Evolutionary conservation across 2,888 invertebrate genomes (phyloP).

Genomic region (Operophtera brumata): DNA sequence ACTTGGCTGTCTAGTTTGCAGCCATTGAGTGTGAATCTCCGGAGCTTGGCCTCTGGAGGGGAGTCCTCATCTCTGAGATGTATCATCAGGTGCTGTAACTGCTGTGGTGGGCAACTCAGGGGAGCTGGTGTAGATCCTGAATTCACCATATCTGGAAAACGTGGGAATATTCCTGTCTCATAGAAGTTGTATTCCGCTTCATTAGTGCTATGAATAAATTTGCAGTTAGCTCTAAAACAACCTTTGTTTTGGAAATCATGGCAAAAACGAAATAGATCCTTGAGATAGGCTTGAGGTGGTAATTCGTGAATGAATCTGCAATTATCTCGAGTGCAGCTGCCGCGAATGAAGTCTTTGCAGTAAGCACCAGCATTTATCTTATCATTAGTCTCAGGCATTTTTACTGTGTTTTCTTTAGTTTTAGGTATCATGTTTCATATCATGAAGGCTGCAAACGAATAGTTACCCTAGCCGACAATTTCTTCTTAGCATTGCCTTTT

Average conservation of each 20-base stretch:
- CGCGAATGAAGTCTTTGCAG: slow-evolving; percentile 77
- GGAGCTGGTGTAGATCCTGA: slow-evolving; percentile 46
- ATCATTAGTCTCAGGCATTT: slow-evolving; percentile 53
- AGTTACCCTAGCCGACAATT: no score
- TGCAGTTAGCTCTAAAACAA: slow-evolving; percentile 82
- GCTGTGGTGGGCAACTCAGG: slow-evolving; percentile 45
- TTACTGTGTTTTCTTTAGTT: slow-evolving; percentile 44
- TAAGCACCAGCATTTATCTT: slow-evolving; percentile 48
- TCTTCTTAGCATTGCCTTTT: no score
- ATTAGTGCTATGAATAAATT: slow-evolving; percentile 85
- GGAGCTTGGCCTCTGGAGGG: slow-evolving; percentile 70
- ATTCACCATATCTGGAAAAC: slow-evolving; percentile 51
- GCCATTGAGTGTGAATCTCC: slow-evolving; percentile 64
- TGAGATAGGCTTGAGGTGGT: slow-evolving; percentile 58
- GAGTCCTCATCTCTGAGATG: slow-evolving; percentile 62
- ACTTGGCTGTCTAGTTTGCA: slow-evolving; percentile 58
- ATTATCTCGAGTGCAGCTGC: slow-evolving; percentile 78
- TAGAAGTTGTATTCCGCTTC: slow-evolving; percentile 87
- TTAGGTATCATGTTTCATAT: neutral
- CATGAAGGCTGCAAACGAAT: neutral
- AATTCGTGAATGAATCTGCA: slow-evolving; percentile 70
- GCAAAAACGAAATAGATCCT: slow-evolving; percentile 77
- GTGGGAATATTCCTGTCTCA: slow-evolving; percentile 81
- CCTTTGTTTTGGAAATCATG: slow-evolving; percentile 86
- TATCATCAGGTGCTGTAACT: slow-evolving; percentile 51